Base-by-base conservation (phyloP, 2,113 vertebrate species). In the Cygnus buccinator region DNA sequence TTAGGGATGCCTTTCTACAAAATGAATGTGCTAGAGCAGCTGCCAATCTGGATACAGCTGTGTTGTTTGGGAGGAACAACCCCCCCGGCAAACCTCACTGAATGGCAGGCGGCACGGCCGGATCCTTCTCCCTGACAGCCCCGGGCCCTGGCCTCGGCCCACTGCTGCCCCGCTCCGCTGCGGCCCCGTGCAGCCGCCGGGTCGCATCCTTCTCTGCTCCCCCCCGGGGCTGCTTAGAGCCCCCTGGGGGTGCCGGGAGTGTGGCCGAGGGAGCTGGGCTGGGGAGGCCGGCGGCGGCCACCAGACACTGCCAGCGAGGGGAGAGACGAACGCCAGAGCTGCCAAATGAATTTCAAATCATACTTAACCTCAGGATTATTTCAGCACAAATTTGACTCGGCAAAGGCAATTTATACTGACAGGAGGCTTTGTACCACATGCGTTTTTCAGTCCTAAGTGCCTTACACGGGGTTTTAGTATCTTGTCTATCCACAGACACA, bases 1-100 rank as follows among this genome's bases (percentile, higher is more conserved):
- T 94, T 83, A 95, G 81, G 85, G 92, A 94, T 86, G 94, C 92
- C 92, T 89, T 89, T 63, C 67, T 6, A 44, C 62, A 89, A 61
- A 94, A 95, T 87, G 82, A 79, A 95, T 94, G 94, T 44, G 89
- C 25, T 37, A 9, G 57, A 95, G 92, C 72, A 41, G 23, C 85
- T 89, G 94, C 92, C 94, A 95, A 87, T 79, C 89, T 55, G 67
- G 76, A 74, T 70, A 31, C 67, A 75, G 92, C 50, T 31, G 58
- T 8, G 86, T 57, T 75, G 89, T 50, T 86, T 59, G 35, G 81
- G 11, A n/a, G 25, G 76, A 23, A 29, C 50, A 33, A 44, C 84
- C 7, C 46, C 16, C 8, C 35, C 0, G 1, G 84, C 25, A 22
- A 85, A 68, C 2, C 54, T 26, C 16, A 1, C 8, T 8, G 77